These are phyloP conservation scores for Cremastinae sp. DNA, from an alignment of 2,888 invertebrate species.

Conservation along the genomic window DNA sequence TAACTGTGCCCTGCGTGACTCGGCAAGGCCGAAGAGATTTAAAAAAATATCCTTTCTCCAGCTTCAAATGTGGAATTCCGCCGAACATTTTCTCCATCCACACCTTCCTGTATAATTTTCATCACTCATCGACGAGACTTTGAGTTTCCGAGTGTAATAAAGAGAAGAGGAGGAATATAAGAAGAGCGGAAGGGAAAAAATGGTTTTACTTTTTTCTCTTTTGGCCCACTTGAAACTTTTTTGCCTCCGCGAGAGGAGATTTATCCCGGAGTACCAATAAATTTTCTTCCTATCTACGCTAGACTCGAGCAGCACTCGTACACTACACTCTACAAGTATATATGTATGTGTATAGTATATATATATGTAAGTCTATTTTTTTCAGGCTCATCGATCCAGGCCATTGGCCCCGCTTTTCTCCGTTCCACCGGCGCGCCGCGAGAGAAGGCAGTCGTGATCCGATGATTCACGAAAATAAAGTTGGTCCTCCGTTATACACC, in stretches of 20 bases:
- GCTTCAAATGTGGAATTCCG: not conserved
- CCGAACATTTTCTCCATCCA: not conserved
- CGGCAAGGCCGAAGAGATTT: not conserved
- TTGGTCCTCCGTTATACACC: slow-evolving; percentile 47
- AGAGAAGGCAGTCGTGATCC: slow-evolving; percentile 31
- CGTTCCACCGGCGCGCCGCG: slow-evolving; percentile 34
- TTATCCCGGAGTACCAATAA: slow-evolving; percentile 23
- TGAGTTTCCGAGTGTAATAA: slow-evolving; percentile 7
- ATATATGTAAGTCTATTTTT: slow-evolving; percentile 12
- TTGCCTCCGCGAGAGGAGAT: slow-evolving; percentile 16
- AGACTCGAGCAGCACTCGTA: slow-evolving; percentile 37
- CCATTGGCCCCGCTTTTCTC: slow-evolving; percentile 62
- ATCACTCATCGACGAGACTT: slow-evolving; percentile 10
- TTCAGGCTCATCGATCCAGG: slow-evolving; percentile 60
- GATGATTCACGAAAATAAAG: slow-evolving; percentile 64
- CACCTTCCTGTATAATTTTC: slow-evolving; percentile 19
- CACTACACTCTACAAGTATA: slow-evolving; percentile 9
- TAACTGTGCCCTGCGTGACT: slow-evolving; percentile 15
- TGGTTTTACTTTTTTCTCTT: not conserved
- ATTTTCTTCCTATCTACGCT: slow-evolving; percentile 35
- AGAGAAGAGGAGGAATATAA: not conserved
- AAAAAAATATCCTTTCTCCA: slow-evolving; percentile 8
- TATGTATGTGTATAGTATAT: slow-evolving; percentile 13
- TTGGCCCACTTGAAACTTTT: slow-evolving; percentile 13
- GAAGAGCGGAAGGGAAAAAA: slow-evolving; percentile 4